Evolutionary conservation across 2,888 invertebrate genomes (phyloP).

Genomic region (Mesorhabditis spiculigera): DNA sequence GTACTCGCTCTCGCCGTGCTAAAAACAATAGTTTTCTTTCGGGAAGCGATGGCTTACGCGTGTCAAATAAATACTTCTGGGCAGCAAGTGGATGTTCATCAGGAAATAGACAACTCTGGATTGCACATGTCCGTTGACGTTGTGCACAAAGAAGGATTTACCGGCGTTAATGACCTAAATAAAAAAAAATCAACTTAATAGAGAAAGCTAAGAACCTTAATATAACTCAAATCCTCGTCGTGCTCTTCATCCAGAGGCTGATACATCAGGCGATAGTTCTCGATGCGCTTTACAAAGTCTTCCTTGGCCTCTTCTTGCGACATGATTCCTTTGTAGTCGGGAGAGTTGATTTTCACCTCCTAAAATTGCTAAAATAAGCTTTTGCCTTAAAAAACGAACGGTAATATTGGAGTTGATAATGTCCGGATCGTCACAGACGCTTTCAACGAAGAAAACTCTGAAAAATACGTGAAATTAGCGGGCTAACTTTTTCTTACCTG

Average conservation of each 20-base stretch:
- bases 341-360: slow-evolving; percentile 92
- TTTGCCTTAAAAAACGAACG: slow-evolving; percentile 62
- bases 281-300: slow-evolving; percentile 86
- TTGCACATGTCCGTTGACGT: slow-evolving; percentile 79
- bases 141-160: slow-evolving; percentile 64
- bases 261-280: slow-evolving; percentile 90
- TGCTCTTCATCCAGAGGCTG: slow-evolving; percentile 81
- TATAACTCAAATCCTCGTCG: slow-evolving; percentile 74
- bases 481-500: neutral
- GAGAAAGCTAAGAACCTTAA: slow-evolving; percentile 60
- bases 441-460: slow-evolving; percentile 88
- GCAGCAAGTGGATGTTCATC: slow-evolving; percentile 98
- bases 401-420: slow-evolving; percentile 95
- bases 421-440: slow-evolving; percentile 89
- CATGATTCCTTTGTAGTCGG: slow-evolving; percentile 87
- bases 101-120: slow-evolving; percentile 95
- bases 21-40: slow-evolving; percentile 9
- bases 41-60: slow-evolving; percentile 63
- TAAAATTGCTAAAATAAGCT: slow-evolving; percentile 16
- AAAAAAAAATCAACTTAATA: neutral
- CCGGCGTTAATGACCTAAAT: slow-evolving; percentile 69
- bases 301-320: slow-evolving; percentile 81
- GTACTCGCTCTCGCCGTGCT: slow-evolving; percentile 92
- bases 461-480: neutral
- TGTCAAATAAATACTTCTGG: slow-evolving; percentile 92